Percentiles rank a stretch among this genome's conserved stretches.
phyloP scores from a whole-genome alignment of 1,140 invertebrate species.

The Ylistrum balloti region DNA sequence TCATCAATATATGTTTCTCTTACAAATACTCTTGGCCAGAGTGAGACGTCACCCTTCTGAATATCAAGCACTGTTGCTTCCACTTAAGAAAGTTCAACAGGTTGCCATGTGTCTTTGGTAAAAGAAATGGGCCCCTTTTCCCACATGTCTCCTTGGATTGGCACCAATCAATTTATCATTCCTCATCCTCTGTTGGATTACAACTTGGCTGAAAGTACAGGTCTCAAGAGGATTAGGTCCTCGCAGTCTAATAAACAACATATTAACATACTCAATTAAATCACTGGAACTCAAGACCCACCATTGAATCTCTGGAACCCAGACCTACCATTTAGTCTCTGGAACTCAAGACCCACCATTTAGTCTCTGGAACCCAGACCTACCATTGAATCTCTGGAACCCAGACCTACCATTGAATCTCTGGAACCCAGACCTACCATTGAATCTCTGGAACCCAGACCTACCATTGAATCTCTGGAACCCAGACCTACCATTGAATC shows the following conservation, averaged over 20 bases:
- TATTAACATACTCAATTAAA: not conserved
- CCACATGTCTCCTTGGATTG: not conserved
- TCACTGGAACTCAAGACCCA: not conserved
- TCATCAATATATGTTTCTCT: not conserved
- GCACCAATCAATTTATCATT: not conserved
- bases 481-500: too few species aligned
- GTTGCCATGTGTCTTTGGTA: not conserved
- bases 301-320: too few species aligned
- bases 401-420: too few species aligned
- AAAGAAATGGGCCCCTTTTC: not conserved
- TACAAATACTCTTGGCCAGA: not conserved
- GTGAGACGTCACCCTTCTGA: not conserved
- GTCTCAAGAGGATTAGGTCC: not conserved
- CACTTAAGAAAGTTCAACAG: not conserved
- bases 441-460: too few species aligned
- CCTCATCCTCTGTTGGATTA: not conserved
- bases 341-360: too few species aligned
- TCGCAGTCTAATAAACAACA: slow-evolving; percentile 19
- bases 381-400: too few species aligned
- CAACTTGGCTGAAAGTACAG: not conserved
- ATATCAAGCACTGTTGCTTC: not conserved
- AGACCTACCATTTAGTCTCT: too few species aligned
- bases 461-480: too few species aligned
- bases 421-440: too few species aligned
- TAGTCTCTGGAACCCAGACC: too few species aligned